phyloP scores from a whole-genome alignment of 2,888 invertebrate genomes.

The Polyommatus icarus region DNA sequence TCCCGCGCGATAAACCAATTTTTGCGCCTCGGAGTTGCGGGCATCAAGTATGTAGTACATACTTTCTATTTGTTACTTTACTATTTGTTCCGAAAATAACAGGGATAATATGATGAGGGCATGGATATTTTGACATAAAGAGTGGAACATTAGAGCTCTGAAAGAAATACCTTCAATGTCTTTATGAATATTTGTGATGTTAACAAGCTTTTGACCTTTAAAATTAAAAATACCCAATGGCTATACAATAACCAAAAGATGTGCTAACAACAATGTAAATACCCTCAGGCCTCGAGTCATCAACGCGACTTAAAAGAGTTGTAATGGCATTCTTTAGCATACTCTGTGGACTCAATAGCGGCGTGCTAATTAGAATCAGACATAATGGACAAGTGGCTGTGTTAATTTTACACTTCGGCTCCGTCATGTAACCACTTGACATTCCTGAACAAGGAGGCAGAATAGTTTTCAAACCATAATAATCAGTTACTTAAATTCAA shows the following conservation, averaged over 20 bases:
- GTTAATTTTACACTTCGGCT: constrained; percentile 17
- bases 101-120: neutral
- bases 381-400: neutral
- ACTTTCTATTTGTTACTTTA: too few species aligned
- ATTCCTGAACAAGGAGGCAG: neutral
- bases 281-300: neutral
- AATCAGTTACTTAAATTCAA: neutral
- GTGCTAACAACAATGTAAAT: neutral
- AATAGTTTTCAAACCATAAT: neutral
- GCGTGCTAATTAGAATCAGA: constrained; percentile 22
- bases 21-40: neutral
- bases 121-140: neutral
- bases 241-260: neutral
- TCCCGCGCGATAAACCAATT: too few species aligned
- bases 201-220: neutral
- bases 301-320: neutral
- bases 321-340: constrained; percentile 2
- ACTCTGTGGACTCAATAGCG: neutral
- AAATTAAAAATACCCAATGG: neutral
- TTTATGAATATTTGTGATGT: neutral
- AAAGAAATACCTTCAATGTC: neutral
- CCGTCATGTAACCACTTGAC: neutral
- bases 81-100: too few species aligned
- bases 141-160: neutral
- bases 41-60: too few species aligned